phyloP scores from a whole-genome alignment of 37 sponge, comb jelly and placozoan genomes.

The Haliclona indistincta region DNA sequence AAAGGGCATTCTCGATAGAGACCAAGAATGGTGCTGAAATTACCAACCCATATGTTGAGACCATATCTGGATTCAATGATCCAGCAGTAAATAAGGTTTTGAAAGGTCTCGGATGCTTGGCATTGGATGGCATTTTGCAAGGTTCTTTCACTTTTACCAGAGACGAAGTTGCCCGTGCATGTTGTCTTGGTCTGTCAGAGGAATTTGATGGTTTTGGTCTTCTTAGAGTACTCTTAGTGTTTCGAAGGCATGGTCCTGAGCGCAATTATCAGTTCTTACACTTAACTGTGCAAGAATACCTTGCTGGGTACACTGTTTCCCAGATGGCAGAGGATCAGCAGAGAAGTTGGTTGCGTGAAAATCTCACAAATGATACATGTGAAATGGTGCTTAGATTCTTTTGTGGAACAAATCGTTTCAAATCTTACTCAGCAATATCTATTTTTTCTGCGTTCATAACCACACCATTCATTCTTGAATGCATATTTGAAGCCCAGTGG shows the following conservation, averaged over 20 bases:
- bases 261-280: conserved; percentile 36
- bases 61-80: background rate
- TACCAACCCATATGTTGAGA: background rate
- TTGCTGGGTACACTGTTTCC: conserved; percentile 40
- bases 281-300: conserved; percentile 51
- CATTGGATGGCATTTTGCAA: background rate
- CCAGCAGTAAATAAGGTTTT: background rate
- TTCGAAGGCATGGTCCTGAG: background rate
- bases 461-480: background rate
- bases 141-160: conserved; percentile 4
- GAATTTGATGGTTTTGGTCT: conserved; percentile 18
- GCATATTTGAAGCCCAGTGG: conserved; percentile 37
- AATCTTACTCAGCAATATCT: background rate
- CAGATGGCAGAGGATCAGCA: background rate
- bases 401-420: conserved; percentile 19
- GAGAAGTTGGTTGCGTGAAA: background rate
- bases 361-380: background rate
- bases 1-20: background rate
- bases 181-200: background rate
- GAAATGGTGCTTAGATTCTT: conserved; percentile 15
- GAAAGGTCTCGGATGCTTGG: conserved; percentile 5
- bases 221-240: conserved; percentile 2
- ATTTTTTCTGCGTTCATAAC: background rate
- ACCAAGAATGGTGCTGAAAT: background rate
- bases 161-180: background rate